phyloP scores from a whole-genome alignment of 2,797 vertebrate species.

The Acanthurus lineatus region DNA sequence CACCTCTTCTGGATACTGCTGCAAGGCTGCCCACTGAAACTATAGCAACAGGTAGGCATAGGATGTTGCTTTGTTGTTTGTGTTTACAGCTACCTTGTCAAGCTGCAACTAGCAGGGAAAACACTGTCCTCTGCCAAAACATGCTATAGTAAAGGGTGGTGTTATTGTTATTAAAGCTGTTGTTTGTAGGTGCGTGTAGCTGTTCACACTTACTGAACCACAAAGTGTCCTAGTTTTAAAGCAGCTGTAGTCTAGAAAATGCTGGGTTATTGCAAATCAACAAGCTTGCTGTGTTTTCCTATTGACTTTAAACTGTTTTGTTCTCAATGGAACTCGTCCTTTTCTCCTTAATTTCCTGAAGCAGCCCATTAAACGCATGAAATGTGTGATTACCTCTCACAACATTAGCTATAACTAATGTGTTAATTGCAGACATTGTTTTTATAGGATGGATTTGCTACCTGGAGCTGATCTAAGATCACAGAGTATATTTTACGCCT shows the following conservation, averaged over 20 bases:
- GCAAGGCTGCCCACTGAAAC: slow-evolving; percentile 66
- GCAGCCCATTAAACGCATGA: slow-evolving; percentile 62
- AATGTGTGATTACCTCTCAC: slow-evolving; percentile 53
- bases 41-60: slow-evolving; percentile 82
- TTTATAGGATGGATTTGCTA: slow-evolving; percentile 32
- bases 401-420: slow-evolving; percentile 43
- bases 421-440: slow-evolving; percentile 27
- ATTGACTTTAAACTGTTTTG: slow-evolving; percentile 32
- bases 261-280: slow-evolving; percentile 26
- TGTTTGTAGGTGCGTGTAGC: slow-evolving; percentile 33
- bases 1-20: slow-evolving; percentile 67
- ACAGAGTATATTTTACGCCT: slow-evolving; percentile 12
- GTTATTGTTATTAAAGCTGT: slow-evolving; percentile 53
- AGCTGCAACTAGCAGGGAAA: slow-evolving; percentile 23
- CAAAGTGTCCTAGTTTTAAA: slow-evolving; percentile 47
- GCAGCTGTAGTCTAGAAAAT: slow-evolving; percentile 40
- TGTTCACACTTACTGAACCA: slow-evolving; percentile 40
- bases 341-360: slow-evolving; percentile 38
- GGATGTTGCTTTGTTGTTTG: slow-evolving; percentile 59
- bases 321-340: slow-evolving; percentile 18
- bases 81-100: slow-evolving; percentile 59
- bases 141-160: slow-evolving; percentile 40
- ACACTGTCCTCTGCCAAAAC: slow-evolving; percentile 34
- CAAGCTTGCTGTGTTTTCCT: slow-evolving; percentile 42
- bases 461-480: slow-evolving; percentile 33